phyloP scores from a whole-genome alignment of 1,140 invertebrate genomes.

The Himalopsyche phryganea region DNA sequence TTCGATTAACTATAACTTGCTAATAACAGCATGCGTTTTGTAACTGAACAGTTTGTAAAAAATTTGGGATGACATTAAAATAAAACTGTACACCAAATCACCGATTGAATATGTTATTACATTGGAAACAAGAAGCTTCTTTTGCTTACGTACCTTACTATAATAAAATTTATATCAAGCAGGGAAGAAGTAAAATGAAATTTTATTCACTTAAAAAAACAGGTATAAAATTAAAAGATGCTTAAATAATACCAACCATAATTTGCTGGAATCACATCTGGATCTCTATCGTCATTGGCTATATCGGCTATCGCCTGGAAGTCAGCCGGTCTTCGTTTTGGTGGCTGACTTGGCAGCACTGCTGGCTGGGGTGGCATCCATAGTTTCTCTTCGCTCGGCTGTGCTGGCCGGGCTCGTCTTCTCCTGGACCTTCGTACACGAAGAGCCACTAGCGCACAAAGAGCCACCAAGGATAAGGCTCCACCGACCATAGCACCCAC shows the following conservation, averaged over 20 bases:
- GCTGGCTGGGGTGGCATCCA: constrained; percentile 8
- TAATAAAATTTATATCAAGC: no score
- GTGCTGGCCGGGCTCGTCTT: background rate
- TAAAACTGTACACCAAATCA: no score
- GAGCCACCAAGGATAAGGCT: constrained; percentile 19
- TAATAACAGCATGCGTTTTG: no score
- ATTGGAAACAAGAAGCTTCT: no score
- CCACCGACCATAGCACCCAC: constrained; percentile 23
- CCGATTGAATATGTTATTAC: no score
- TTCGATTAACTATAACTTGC: no score
- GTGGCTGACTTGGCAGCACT: background rate
- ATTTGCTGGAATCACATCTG: constrained; percentile 70
- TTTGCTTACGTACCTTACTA: no score
- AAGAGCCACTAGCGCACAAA: background rate
- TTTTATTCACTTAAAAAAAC: no score
- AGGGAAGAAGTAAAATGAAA: no score
- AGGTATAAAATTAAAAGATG: no score
- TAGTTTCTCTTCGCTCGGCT: background rate
- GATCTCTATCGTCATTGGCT: constrained; percentile 52
- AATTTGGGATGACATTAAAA: no score
- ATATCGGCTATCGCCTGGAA: background rate
- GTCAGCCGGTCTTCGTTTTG: background rate
- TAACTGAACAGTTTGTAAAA: no score
- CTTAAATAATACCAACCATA: constrained; percentile 58
- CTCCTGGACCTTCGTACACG: constrained; percentile 6